Conservation (phyloP, 2,888 invertebrate genomes). For the Hanleya hanleyi region DNA sequence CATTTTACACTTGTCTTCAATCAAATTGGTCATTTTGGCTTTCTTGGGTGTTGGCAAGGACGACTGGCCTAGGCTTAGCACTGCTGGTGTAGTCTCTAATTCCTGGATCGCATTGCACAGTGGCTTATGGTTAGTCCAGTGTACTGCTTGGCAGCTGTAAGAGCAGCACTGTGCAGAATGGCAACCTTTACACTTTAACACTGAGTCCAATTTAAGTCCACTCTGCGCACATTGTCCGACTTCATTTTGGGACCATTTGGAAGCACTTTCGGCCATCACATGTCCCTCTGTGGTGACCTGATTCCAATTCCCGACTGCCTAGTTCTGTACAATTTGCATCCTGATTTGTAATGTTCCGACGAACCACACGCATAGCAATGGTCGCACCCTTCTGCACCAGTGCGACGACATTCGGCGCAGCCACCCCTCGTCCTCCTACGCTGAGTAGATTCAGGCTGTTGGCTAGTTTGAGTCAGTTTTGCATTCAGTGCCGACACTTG, state of each 20-base stretch:
- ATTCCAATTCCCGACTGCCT: neutral
- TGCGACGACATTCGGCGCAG: neutral
- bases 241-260: too few species aligned
- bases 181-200: neutral
- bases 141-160: neutral
- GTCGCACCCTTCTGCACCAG: neutral
- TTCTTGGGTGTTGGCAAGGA: neutral
- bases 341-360: neutral
- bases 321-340: neutral
- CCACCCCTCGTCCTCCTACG: too few species aligned
- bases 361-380: conserved; percentile 1
- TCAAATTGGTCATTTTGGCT: neutral
- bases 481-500: neutral
- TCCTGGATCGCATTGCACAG: neutral
- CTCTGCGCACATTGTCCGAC: neutral
- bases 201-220: neutral
- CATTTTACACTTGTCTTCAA: neutral
- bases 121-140: neutral
- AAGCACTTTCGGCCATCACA: neutral
- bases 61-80: neutral
- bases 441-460: too few species aligned
- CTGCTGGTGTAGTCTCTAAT: too few species aligned
- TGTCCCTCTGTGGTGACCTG: neutral
- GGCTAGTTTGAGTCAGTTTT: neutral
- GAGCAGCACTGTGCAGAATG: neutral